Conservation (phyloP, 2,113 vertebrate genomes). For the Acrocephalus arundinaceus region DNA sequence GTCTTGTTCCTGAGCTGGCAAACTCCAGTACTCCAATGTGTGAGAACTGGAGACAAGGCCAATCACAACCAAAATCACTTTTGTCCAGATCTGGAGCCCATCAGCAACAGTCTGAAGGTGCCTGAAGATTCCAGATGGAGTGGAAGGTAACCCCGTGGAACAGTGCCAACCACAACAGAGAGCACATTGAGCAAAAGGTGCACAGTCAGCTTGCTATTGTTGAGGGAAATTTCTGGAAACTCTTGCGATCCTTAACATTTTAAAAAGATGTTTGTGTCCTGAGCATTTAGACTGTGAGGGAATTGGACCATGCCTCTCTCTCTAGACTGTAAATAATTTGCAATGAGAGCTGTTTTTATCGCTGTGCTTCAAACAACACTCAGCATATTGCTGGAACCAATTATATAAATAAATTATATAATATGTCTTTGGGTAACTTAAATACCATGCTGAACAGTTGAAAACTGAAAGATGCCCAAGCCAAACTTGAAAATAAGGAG, state of each 20-base stretch:
- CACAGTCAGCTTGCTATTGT: not conserved
- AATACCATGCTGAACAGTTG: slow-evolving; percentile 14
- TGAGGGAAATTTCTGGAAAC: not conserved
- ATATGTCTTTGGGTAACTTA: slow-evolving; percentile 13
- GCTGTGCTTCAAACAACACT: slow-evolving; percentile 51
- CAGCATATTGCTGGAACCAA: slow-evolving; percentile 30
- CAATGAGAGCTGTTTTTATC: slow-evolving; percentile 12
- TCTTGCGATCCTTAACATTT: not conserved
- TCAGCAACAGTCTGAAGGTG: not conserved
- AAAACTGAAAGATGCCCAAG: not conserved
- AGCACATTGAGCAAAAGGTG: not conserved
- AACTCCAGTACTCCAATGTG: not conserved
- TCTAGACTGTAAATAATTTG: slow-evolving; percentile 49
- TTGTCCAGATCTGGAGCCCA: not conserved
- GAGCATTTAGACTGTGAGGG: not conserved
- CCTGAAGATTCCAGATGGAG: not conserved
- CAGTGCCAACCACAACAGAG: not conserved
- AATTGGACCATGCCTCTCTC: not conserved
- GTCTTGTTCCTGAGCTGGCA: not conserved
- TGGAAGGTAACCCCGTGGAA: not conserved
- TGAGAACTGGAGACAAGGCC: not conserved
- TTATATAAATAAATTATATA: slow-evolving; percentile 61
- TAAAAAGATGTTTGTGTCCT: not conserved
- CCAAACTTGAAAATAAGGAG: slow-evolving; percentile 10
- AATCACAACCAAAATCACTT: not conserved